Conservation (phyloP, 2,888 invertebrate species). For the Phalera bucephala region DNA sequence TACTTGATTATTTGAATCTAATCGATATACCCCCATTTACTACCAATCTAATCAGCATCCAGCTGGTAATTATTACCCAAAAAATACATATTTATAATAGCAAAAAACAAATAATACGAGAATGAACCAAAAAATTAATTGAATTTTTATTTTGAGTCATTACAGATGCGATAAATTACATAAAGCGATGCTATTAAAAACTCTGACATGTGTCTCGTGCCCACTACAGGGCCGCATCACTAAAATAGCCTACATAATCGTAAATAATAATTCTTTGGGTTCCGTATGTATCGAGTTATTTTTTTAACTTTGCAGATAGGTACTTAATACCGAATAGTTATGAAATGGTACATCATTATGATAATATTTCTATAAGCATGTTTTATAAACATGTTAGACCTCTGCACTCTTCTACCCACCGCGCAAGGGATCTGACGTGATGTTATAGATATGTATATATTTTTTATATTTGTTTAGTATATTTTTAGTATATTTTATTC, state of each 20-base stretch:
- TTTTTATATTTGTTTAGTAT: too few species aligned
- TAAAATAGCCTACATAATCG: conserved; percentile 37
- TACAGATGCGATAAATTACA: conserved; percentile 41
- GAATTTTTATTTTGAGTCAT: conserved; percentile 47
- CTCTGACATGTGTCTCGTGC: conserved; percentile 46
- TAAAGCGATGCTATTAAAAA: conserved; percentile 46
- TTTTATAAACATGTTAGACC: too few species aligned
- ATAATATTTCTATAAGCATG: too few species aligned
- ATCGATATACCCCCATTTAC: not conserved
- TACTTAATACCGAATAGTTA: too few species aligned
- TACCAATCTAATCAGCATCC: not conserved
- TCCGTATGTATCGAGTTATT: conserved; percentile 15
- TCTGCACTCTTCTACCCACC: too few species aligned
- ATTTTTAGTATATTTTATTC: too few species aligned
- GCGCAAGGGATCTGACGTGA: too few species aligned
- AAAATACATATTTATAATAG: conserved; percentile 11
- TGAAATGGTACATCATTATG: too few species aligned
- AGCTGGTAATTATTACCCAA: not conserved
- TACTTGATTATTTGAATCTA: not conserved
- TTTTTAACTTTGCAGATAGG: too few species aligned
- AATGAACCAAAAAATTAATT: conserved; percentile 43
- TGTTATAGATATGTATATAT: too few species aligned
- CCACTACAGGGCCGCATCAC: conserved; percentile 24
- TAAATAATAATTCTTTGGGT: conserved; percentile 27
- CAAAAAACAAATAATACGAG: conserved; percentile 38